phyloP scores from a whole-genome alignment of 2,113 vertebrate genomes.

The Geococcyx californianus region DNA sequence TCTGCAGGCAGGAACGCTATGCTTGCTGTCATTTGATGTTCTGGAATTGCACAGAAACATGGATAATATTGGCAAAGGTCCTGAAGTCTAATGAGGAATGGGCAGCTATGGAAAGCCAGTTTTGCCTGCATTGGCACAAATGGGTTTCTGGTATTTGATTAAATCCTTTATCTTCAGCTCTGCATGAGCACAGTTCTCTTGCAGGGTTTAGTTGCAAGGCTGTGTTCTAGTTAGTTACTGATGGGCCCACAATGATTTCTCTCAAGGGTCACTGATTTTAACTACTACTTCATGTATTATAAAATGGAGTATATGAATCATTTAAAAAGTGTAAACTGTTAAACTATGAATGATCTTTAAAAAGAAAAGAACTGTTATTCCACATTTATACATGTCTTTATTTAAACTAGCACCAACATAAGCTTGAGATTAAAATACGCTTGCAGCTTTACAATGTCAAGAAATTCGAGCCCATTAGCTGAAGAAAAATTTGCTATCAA shows the following conservation, averaged over 20 bases:
- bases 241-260: not conserved
- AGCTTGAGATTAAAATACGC: not conserved
- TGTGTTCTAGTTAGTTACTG: not conserved
- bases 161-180: not conserved
- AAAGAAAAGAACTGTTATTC: not conserved
- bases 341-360: not conserved
- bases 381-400: not conserved
- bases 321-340: not conserved
- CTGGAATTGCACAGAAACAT: slow-evolving; percentile 35
- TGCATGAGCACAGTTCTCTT: not conserved
- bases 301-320: not conserved
- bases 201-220: not conserved
- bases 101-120: not conserved
- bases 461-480: not conserved
- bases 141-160: not conserved
- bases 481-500: not conserved
- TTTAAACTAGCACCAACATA: not conserved
- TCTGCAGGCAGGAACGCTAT: slow-evolving; percentile 35
- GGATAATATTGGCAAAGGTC: not conserved
- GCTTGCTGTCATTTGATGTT: slow-evolving; percentile 30
- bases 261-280: not conserved
- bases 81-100: not conserved
- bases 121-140: not conserved
- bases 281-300: not conserved
- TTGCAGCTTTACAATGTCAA: not conserved